Conservation (phyloP, 2,888 invertebrate genomes). For the Cosmia pyralina region DNA sequence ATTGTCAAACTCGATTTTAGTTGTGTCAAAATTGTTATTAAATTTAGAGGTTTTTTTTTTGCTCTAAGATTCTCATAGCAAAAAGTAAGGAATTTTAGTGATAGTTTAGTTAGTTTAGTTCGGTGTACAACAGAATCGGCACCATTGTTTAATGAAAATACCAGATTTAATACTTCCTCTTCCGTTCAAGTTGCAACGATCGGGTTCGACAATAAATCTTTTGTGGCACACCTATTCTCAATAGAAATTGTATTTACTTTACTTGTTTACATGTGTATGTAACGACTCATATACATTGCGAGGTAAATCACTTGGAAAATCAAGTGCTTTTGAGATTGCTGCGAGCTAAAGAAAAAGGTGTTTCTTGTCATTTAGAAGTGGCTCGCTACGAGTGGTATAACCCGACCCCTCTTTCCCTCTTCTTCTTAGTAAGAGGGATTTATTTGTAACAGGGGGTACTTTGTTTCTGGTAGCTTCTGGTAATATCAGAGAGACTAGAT, state of each 20-base stretch:
- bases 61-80: no score
- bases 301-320: slow-evolving; percentile 23
- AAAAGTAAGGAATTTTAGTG: no score
- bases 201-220: slow-evolving; percentile 29
- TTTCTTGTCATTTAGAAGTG: neutral
- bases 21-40: no score
- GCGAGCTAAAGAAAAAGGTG: neutral
- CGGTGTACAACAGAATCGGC: no score
- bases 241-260: slow-evolving; percentile 15
- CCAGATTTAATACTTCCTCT: slow-evolving; percentile 23
- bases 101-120: no score
- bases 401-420: neutral
- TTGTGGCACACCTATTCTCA: neutral
- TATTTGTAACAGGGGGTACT: no score
- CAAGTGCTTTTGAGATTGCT: neutral
- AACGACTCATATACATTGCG: slow-evolving; percentile 4
- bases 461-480: no score
- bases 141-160: slow-evolving; percentile 28
- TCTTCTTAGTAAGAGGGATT: neutral
- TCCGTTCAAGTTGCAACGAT: slow-evolving; percentile 9
- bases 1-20: no score
- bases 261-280: neutral
- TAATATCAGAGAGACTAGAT: neutral
- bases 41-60: no score
- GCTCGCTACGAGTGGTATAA: neutral